Percentiles rank a stretch among this genome's conserved stretches.
Evolutionary conservation across 2,888 invertebrate species (phyloP).

Genomic region (Stegophylla sp.): DNA sequence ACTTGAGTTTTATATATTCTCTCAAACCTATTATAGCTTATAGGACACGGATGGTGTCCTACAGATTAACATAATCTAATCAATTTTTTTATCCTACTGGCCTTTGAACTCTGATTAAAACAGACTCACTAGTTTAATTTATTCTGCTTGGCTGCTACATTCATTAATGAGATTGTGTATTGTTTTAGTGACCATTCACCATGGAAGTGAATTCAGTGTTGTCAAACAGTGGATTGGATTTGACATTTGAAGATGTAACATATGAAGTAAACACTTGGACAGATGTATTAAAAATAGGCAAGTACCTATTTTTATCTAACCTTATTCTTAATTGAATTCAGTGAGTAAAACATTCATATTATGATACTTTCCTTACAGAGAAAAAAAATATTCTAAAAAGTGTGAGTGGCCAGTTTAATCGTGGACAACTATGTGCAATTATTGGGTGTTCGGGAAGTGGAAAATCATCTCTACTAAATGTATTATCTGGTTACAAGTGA

Average conservation of each 20-base stretch:
- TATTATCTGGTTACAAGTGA: slow-evolving; percentile 63
- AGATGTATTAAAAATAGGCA: slow-evolving; percentile 34
- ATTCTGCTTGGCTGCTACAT: background rate
- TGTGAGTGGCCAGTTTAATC: slow-evolving; percentile 85
- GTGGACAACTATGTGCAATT: slow-evolving; percentile 89
- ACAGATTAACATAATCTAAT: background rate
- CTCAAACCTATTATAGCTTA: too few species aligned
- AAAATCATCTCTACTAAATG: slow-evolving; percentile 66
- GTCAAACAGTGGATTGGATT: slow-evolving; percentile 19
- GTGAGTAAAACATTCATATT: background rate
- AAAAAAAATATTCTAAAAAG: slow-evolving; percentile 87
- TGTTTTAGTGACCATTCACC: background rate
- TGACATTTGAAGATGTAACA: slow-evolving; percentile 27
- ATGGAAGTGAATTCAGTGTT: slow-evolving; percentile 23
- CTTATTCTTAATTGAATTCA: background rate
- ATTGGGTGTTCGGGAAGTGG: slow-evolving; percentile 91
- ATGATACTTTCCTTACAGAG: slow-evolving; percentile 65
- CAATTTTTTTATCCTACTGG: background rate
- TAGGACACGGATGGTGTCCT: background rate
- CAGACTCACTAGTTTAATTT: background rate
- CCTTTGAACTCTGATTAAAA: background rate
- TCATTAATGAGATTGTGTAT: background rate
- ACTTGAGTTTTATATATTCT: too few species aligned
- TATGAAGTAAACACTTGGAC: slow-evolving; percentile 39
- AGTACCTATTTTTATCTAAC: too few species aligned